A percentile compares a stretch with the other conserved stretches of the same genome.
These are phyloP conservation scores for Melieria crassipennis DNA, from an alignment of 2,888 invertebrate species.

Conservation along the genomic window DNA sequence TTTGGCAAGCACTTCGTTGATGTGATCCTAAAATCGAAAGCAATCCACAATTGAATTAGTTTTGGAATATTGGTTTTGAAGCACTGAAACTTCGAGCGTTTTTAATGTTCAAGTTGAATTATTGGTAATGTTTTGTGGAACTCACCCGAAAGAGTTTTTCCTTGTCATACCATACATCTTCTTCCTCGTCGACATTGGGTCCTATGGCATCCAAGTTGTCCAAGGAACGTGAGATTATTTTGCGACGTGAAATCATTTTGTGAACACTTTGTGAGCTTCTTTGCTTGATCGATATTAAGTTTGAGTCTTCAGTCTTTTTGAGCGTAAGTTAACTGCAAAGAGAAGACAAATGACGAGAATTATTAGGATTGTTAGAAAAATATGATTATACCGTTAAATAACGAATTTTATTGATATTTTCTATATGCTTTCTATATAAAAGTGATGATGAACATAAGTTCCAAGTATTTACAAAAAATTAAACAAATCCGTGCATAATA, in stretches of 20 bases:
- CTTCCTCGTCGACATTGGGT: constrained; percentile 75
- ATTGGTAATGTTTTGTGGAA: background rate
- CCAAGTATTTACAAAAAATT: no score
- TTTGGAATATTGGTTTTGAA: background rate
- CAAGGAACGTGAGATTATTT: constrained; percentile 88
- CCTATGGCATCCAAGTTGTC: constrained; percentile 86
- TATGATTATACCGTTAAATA: background rate
- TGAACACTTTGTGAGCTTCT: background rate
- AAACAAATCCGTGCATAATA: no score
- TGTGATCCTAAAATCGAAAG: constrained; percentile 82
- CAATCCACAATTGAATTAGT: background rate
- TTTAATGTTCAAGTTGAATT: no score
- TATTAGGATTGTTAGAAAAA: background rate
- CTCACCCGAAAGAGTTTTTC: constrained; percentile 90
- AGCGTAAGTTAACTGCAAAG: constrained; percentile 27
- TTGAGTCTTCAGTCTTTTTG: constrained; percentile 28
- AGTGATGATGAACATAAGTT: no score
- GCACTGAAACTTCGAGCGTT: no score
- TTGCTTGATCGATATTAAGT: background rate
- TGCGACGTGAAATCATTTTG: constrained; percentile 89
- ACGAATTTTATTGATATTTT: no score
- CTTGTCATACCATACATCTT: constrained; percentile 90
- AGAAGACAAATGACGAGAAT: constrained; percentile 16
- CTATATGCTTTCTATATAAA: no score
- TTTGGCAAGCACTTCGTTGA: constrained; percentile 94